Base-by-base conservation (phyloP, 2,113 vertebrate genomes). In the Pelvicachromis taeniatus region DNA sequence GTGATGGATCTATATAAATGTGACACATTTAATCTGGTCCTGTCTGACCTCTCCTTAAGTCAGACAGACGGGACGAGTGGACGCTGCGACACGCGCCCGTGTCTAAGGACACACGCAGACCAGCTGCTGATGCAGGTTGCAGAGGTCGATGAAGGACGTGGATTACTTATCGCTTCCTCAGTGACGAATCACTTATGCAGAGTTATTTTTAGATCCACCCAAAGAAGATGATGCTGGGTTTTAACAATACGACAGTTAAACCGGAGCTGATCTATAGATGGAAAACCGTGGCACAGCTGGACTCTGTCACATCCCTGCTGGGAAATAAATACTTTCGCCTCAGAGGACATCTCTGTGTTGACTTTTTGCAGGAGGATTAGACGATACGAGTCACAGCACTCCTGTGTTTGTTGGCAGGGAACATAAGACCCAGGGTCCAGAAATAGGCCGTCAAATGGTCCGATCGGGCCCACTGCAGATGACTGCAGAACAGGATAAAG, bases 1-100 rank as follows among this genome's bases (percentile, higher is more conserved):
- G 82, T 31, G 89, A 89, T 85, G 87, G 89, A 87, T 85, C 89
- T 83, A 63, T 89, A 91, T 73, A 23, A 85, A 80, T 83, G 89
- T 91, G 87, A 89, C 87, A 91, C 82, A 35, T 91, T 85, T 78
- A 89, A 91, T 91, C 87, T 89, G 85, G 10, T 29, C 87, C 89
- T 45, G 82, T 63, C 56, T 81, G 84, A 88, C 79, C 84, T 80
- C 40, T 33, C 52, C 79, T 73, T 77, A 82, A 82, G 4, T 33
- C 86, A 81, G 45, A 73, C 86, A 53, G 80, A 78, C 58, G 29
- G 83, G 10, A 81, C 53, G 52, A 83, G 80, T 2, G 80, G 16
- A 50, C 35, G 38, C 80, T 26, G 56, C 4, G 33, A 80, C 77
- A 21, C 29, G 6, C 45, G 26, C 17, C n/a, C 6, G 5, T 23